phyloP scores from a whole-genome alignment of 2,797 vertebrate genomes.

The Cossypha heuglini region DNA sequence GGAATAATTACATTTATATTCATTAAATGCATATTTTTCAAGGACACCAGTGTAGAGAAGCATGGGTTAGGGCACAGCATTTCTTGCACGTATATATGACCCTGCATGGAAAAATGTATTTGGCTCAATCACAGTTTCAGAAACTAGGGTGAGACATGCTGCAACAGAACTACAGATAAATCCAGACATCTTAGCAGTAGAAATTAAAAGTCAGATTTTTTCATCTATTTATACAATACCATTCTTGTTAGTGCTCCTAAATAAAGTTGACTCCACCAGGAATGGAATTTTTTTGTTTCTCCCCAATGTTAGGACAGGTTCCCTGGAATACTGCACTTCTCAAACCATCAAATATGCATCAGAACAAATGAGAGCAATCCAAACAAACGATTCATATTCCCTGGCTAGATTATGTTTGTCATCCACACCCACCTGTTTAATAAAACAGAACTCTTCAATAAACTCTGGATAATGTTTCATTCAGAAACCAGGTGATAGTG shows the following conservation, averaged over 20 bases:
- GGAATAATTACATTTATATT: conserved; percentile 54
- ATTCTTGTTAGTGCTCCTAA: background rate
- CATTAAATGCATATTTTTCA: conserved; percentile 56
- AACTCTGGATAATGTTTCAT: background rate
- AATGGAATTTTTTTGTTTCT: background rate
- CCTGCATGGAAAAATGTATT: background rate
- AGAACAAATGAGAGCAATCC: background rate
- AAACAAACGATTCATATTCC: accelerated
- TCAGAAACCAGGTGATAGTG: background rate
- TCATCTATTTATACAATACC: background rate
- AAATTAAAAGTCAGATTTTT: background rate
- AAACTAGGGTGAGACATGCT: background rate
- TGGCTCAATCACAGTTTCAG: background rate
- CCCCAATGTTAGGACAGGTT: background rate
- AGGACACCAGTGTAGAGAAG: background rate
- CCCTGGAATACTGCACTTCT: background rate
- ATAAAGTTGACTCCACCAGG: background rate
- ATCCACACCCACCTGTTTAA: background rate
- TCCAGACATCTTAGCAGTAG: background rate
- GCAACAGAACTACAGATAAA: background rate
- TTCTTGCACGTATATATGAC: background rate
- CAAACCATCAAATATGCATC: background rate
- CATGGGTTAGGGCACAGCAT: background rate
- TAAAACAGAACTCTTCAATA: background rate
- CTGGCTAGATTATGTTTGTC: background rate